Percentiles rank a stretch among this genome's conserved stretches.
phyloP scores from a whole-genome alignment of 2,113 vertebrate genomes.

The Atlantisia rogersi region DNA sequence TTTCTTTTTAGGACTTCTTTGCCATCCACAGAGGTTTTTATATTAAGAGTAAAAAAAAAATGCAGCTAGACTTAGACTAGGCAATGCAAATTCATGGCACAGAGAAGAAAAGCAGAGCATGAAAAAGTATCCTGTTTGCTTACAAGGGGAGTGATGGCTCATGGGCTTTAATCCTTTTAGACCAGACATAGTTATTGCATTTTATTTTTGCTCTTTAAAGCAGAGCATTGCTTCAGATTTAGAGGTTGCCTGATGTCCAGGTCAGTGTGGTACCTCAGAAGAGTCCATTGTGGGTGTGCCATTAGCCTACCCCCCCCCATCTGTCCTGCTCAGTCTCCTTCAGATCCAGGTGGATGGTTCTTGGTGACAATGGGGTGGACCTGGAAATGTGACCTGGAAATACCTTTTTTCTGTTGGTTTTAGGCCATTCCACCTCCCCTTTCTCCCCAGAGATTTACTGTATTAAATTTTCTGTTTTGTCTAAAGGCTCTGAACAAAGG shows the following conservation, averaged over 20 bases:
- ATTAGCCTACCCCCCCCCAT: neutral
- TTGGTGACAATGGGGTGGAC: neutral
- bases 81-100: constrained; percentile 8
- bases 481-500: neutral
- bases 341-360: neutral
- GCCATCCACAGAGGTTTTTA: neutral
- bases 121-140: neutral
- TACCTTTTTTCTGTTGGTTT: neutral
- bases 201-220: neutral
- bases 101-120: neutral
- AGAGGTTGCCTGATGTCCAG: neutral
- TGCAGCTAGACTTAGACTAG: neutral
- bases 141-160: neutral
- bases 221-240: neutral
- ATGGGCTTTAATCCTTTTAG: neutral
- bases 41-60: neutral
- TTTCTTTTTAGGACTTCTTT: neutral
- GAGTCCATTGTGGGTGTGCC: neutral
- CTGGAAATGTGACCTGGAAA: neutral
- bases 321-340: neutral
- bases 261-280: neutral
- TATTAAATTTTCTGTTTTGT: constrained; percentile 12
- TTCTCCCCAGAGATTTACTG: neutral
- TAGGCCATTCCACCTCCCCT: neutral
- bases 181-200: neutral